These are phyloP conservation scores for Halisarca cf. caerulea DNA, from an alignment of 37 sponge, comb jelly and placozoan species.

Conservation along the genomic window DNA sequence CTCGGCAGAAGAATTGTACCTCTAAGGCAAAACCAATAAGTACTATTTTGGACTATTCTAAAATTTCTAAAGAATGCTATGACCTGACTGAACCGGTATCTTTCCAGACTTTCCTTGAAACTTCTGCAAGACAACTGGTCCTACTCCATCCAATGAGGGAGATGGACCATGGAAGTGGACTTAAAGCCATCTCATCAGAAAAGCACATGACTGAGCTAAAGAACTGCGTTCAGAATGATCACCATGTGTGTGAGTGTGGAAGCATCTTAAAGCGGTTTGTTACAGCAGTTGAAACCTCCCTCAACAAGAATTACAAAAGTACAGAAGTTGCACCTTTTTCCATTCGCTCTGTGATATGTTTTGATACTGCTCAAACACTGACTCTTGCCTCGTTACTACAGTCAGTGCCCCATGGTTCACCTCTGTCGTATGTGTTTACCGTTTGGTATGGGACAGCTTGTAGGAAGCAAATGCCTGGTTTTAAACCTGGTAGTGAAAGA, in stretches of 20 bases:
- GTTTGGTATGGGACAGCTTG: background rate
- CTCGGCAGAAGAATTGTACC: too few species aligned
- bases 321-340: background rate
- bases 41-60: background rate
- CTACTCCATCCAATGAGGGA: slow-evolving; percentile 1
- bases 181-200: too few species aligned
- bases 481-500: background rate
- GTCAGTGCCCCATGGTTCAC: background rate
- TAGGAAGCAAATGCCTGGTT: background rate
- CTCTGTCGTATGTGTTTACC: background rate
- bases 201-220: too few species aligned
- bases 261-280: background rate
- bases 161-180: background rate
- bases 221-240: background rate
- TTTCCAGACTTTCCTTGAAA: background rate
- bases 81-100: background rate
- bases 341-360: background rate
- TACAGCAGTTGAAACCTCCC: background rate
- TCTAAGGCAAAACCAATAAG: background rate
- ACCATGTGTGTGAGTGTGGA: background rate
- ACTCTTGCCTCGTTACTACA: background rate
- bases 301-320: background rate
- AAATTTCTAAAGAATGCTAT: background rate
- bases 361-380: background rate
- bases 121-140: background rate